A percentile compares a stretch with the other conserved stretches of the same genome.
Conservation (phyloP, 2,797 vertebrate genomes). For the Simalia tracyae region DNA sequence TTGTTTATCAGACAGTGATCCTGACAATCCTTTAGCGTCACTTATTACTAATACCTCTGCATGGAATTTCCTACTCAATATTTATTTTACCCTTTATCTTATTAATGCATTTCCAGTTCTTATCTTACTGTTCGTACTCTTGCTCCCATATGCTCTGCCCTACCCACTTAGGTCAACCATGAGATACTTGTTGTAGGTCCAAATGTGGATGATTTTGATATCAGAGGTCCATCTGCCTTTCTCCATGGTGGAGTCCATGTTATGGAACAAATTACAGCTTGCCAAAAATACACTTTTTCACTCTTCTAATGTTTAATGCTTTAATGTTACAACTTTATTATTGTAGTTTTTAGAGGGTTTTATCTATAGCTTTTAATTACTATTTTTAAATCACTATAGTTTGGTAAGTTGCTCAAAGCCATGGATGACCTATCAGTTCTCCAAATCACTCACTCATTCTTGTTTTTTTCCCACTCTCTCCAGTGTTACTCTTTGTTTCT, state of each 20-base stretch:
- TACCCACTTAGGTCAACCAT: not conserved
- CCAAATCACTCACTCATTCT: not conserved
- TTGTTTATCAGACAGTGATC: not conserved
- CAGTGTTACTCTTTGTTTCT: not conserved
- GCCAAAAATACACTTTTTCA: too few relatives aligned
- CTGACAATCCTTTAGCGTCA: not conserved
- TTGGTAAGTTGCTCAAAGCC: not conserved
- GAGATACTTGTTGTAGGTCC: not conserved
- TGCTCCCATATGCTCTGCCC: not conserved
- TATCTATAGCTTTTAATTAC: too few relatives aligned
- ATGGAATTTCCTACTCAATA: not conserved
- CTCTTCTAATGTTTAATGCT: too few relatives aligned
- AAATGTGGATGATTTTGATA: not conserved
- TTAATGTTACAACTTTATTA: too few relatives aligned
- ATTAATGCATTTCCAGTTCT: not conserved
- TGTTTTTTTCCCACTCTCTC: not conserved
- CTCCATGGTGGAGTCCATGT: not conserved
- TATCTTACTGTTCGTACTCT: not conserved
- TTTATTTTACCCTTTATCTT: not conserved
- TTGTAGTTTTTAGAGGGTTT: too few relatives aligned
- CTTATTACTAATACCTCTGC: not conserved
- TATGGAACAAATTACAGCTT: not conserved
- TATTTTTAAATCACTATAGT: too few relatives aligned
- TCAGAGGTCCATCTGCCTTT: not conserved
- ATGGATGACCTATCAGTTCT: not conserved